Evolutionary conservation across 2,888 invertebrate species (phyloP), one percentile per base, ranked within the genome.

Genomic region (Yponomeuta plumbellus): DNA sequence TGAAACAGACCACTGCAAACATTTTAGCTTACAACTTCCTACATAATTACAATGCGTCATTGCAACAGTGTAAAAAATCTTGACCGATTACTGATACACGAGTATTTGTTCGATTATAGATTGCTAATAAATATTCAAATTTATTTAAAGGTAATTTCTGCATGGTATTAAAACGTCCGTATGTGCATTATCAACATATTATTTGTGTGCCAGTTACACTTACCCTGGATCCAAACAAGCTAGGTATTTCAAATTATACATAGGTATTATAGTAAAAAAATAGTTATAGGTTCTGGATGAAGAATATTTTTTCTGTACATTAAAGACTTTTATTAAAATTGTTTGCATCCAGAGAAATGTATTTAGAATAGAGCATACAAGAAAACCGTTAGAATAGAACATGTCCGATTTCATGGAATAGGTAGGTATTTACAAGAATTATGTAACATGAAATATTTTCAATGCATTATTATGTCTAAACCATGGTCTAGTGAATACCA

Each of bases 351-450:
- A 34, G 34, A 10, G 34, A 34, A 34, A 34, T 34, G 34, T 5
- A 34, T 34, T 8, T 34, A 34, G 34, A 34, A 34, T 34, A 10
- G 34, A 34, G 34, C 22, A 40, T 2, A 64, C 40, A 11, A 39
- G 40, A 5, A 21, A 64, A 2, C 20, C 0, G 64, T 62, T 62
- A 34, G n/a, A 26, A 26, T 62, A 34, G n/a, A 26, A 26, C 3
- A 22, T 59, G 13, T 17, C 23, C 11, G 59, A 20, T 23, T 59
- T 59, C 3, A 22, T 59, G 59, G 23, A 21, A 59, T 59, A 34
- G 34, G 34, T 59, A 34, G 34, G 34, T 34, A 59, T 59, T 59
- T 59, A 59, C 59, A 59, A 21, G 59, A 11, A 22, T 10, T 59
- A 23, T 22, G 11, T 8, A 17, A 17, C 13, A 52, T 52, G 44